Percentiles rank a stretch among this genome's conserved stretches.
phyloP scores from a whole-genome alignment of 1,140 invertebrate species.

The Drosophila navojoa region DNA sequence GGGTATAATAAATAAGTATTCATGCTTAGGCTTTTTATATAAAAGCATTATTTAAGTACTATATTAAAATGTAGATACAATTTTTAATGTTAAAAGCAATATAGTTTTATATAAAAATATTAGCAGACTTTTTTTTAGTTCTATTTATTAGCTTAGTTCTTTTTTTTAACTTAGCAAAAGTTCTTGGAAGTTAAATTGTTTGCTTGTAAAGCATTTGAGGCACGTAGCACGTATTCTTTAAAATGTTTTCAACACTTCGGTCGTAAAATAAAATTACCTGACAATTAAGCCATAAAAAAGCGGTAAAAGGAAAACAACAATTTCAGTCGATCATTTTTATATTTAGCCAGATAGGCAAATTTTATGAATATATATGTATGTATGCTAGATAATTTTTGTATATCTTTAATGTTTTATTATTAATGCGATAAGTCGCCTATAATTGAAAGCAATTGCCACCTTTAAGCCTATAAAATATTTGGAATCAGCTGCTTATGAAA shows the following conservation, averaged over 20 bases:
- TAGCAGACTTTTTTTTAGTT: too few relatives aligned
- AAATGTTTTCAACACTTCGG: too few relatives aligned
- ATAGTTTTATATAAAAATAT: too few relatives aligned
- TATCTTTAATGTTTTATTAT: neutral
- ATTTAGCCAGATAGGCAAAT: neutral
- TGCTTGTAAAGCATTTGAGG: neutral
- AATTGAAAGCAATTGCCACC: constrained; percentile 67
- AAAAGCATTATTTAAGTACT: too few relatives aligned
- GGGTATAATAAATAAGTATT: too few relatives aligned
- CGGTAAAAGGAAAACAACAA: neutral
- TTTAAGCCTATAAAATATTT: constrained; percentile 31
- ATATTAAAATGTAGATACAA: too few relatives aligned
- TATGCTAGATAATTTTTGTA: neutral
- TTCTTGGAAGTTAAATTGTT: neutral
- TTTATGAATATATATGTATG: neutral
- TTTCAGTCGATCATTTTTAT: neutral
- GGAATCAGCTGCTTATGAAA: constrained; percentile 46
- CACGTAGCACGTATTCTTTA: neutral
- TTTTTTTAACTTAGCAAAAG: neutral
- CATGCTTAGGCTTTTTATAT: too few relatives aligned
- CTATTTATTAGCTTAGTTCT: too few relatives aligned
- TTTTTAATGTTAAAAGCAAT: too few relatives aligned
- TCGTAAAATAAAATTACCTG: neutral
- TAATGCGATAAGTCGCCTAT: constrained; percentile 21
- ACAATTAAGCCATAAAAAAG: neutral